These are phyloP conservation scores for Sabatieria punctata DNA, from an alignment of 2,888 invertebrate genomes.

Conservation along the genomic window DNA sequence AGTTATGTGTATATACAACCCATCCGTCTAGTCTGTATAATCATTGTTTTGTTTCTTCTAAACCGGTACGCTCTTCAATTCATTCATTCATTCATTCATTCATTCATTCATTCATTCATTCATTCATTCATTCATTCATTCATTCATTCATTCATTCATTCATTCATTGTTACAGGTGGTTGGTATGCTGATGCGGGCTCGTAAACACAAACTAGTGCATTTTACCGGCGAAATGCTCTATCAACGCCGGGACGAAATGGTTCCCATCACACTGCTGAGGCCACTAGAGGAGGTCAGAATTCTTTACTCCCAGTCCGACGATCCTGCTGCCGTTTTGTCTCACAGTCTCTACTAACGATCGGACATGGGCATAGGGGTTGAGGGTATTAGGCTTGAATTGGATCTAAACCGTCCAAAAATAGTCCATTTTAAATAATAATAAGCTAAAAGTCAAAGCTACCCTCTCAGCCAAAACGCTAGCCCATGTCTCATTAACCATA, in stretches of 20 bases:
- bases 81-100: no score
- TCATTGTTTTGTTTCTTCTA: no score
- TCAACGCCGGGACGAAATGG: conserved; percentile 83
- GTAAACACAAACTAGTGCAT: conserved; percentile 70
- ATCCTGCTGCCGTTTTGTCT: neutral
- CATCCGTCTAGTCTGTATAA: no score
- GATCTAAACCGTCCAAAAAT: neutral
- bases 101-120: no score
- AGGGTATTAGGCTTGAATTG: neutral
- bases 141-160: conserved; percentile 82
- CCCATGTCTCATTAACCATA: no score
- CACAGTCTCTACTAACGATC: neutral
- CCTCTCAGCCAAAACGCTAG: no score
- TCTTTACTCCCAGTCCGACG: neutral
- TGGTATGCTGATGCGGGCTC: conserved; percentile 69
- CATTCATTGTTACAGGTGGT: conserved; percentile 82
- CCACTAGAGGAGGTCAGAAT: conserved; percentile 52
- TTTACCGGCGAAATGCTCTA: conserved; percentile 92
- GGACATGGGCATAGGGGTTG: neutral
- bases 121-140: no score
- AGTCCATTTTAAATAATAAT: neutral
- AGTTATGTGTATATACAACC: no score
- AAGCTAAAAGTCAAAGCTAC: no score
- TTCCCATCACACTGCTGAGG: conserved; percentile 62
- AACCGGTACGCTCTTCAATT: conserved; percentile 36